Evolutionary conservation across 2,888 invertebrate genomes (phyloP).

Genomic region (Amblyteles armatorius): DNA sequence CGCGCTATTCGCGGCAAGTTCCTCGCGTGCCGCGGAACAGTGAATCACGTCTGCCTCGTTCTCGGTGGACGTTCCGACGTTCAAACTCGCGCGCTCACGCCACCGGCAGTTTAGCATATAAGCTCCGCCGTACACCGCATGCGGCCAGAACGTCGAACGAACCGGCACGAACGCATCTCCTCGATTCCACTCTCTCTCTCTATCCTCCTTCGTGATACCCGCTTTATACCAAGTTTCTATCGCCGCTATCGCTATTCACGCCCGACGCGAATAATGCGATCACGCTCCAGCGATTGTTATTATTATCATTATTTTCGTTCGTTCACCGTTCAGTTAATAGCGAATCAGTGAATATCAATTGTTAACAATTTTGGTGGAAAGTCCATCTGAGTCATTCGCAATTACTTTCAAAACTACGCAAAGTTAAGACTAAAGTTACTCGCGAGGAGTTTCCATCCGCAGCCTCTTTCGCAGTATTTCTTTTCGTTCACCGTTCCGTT

Average conservation of each 20-base stretch:
- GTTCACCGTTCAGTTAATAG: neutral
- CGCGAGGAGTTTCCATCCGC: no score
- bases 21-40: conserved; percentile 64
- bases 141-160: conserved; percentile 29
- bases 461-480: no score
- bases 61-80: conserved; percentile 60
- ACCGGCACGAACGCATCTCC: conserved; percentile 51
- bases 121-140: conserved; percentile 17
- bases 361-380: neutral
- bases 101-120: conserved; percentile 55
- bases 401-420: no score
- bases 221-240: conserved; percentile 50
- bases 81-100: conserved; percentile 64
- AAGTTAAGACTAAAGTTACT: no score
- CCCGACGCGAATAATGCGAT: conserved; percentile 31
- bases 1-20: conserved; percentile 52
- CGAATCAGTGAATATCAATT: neutral
- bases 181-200: conserved; percentile 10
- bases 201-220: neutral
- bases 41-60: conserved; percentile 67
- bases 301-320: neutral
- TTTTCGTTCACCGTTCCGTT: no score
- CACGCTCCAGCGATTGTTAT: neutral
- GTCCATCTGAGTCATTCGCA: no score
- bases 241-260: conserved; percentile 38